Evolutionary conservation across 2,888 invertebrate genomes (phyloP).

Genomic region (Brachylomia viminalis): DNA sequence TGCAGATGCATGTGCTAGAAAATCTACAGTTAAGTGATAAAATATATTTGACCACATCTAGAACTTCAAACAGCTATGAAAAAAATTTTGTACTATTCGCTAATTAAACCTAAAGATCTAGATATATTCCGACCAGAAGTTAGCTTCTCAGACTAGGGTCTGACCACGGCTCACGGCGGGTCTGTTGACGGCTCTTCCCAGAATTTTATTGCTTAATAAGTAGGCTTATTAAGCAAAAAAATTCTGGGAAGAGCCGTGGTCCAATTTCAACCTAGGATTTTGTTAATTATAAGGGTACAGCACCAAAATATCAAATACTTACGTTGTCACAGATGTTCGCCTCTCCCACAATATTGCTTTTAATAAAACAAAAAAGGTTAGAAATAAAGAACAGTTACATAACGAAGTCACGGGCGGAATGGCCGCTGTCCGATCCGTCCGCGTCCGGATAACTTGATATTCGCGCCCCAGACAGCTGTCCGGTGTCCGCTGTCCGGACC

Average conservation of each 20-base stretch:
- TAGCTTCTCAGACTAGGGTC: background rate
- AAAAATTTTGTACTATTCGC: background rate
- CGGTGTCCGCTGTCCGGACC: constrained; percentile 42
- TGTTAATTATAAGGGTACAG: constrained; percentile 5
- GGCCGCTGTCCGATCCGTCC: constrained; percentile 43
- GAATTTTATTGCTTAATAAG: no score
- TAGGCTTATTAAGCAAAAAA: constrained; percentile 23
- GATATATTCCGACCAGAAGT: background rate
- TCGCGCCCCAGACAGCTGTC: constrained; percentile 57
- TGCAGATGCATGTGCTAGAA: background rate
- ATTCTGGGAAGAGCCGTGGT: background rate
- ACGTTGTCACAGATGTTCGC: constrained; percentile 38
- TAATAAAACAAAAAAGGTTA: constrained; percentile 53
- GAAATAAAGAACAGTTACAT: constrained; percentile 38
- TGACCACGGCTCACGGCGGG: no score
- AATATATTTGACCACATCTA: background rate
- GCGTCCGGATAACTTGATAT: constrained; percentile 65
- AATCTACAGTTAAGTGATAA: background rate
- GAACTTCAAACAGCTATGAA: background rate
- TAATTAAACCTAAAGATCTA: background rate
- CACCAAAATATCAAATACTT: constrained; percentile 36
- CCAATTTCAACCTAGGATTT: constrained; percentile 15
- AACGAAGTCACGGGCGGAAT: constrained; percentile 43
- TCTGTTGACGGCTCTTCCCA: no score
- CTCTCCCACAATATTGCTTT: constrained; percentile 27